phyloP scores from a whole-genome alignment of 2,797 vertebrate species.

The Semotilus atromaculatus region DNA sequence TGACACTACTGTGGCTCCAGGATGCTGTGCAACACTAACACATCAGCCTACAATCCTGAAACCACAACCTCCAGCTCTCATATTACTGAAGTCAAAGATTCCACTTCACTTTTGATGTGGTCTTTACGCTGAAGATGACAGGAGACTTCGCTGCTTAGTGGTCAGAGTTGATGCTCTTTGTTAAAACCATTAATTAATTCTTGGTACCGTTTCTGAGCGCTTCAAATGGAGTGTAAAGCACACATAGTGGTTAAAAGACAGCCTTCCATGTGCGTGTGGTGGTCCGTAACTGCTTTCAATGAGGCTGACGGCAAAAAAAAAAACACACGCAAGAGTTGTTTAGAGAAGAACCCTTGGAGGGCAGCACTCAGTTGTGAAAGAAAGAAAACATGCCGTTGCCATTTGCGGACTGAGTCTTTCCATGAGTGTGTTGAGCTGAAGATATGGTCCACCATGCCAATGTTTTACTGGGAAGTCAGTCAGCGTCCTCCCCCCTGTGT shows the following conservation, averaged over 20 bases:
- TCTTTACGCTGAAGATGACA: constrained; percentile 5
- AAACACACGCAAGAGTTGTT: not conserved
- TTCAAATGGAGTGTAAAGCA: constrained; percentile 31
- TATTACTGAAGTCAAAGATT: constrained; percentile 32
- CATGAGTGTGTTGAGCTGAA: constrained; percentile 14
- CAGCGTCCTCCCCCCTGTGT: constrained; percentile 16
- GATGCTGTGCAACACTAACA: constrained; percentile 21
- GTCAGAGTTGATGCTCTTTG: constrained; percentile 29
- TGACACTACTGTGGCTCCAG: constrained; percentile 28
- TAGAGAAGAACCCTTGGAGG: constrained; percentile 9
- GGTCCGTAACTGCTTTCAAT: not conserved
- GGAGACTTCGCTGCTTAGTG: constrained; percentile 2
- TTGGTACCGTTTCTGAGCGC: not conserved
- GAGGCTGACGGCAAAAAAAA: not conserved
- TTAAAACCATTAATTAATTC: constrained; percentile 13
- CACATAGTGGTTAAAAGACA: constrained; percentile 20
- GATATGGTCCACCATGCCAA: constrained; percentile 21
- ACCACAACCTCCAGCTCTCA: constrained; percentile 26
- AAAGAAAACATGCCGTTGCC: not conserved
- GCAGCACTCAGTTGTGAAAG: constrained; percentile 13
- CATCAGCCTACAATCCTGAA: constrained; percentile 31
- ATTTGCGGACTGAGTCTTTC: constrained; percentile 18
- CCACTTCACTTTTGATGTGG: not conserved
- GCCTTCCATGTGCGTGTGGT: not conserved
- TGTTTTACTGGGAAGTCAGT: constrained; percentile 47